phyloP scores from a whole-genome alignment of 2,113 vertebrate genomes.

The Syngnathus floridae region DNA sequence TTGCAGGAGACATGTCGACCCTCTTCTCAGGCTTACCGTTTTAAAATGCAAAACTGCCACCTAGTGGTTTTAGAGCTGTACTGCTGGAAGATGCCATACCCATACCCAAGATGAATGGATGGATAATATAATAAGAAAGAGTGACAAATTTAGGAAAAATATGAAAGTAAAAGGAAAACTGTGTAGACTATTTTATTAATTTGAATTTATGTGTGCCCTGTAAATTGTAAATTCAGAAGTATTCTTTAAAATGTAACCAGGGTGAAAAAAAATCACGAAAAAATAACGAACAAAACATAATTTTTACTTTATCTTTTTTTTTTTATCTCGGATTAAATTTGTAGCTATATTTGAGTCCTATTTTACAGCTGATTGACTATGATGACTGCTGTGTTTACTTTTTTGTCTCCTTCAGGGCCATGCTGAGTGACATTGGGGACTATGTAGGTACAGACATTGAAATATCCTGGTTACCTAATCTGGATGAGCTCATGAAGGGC shows the following conservation, averaged over 20 bases:
- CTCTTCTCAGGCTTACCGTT: slow-evolving; percentile 9
- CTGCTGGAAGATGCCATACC: slow-evolving; percentile 4
- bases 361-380: slow-evolving; percentile 2
- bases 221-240: neutral
- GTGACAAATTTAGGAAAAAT: neutral
- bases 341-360: neutral
- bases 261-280: neutral
- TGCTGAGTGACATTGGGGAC: slow-evolving; percentile 92
- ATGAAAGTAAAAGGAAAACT: neutral
- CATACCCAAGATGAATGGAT: too few relatives aligned
- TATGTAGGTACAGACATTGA: slow-evolving; percentile 90
- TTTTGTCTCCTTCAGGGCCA: slow-evolving; percentile 76
- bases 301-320: neutral
- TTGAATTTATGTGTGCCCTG: neutral
- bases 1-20: neutral
- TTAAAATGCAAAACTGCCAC: slow-evolving; percentile 53
- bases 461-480: slow-evolving; percentile 97
- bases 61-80: slow-evolving; percentile 49
- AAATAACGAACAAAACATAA: neutral
- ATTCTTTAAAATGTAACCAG: neutral
- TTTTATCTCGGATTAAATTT: neutral
- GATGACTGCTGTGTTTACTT: slow-evolving; percentile 44
- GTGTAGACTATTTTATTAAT: neutral
- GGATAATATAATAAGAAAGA: neutral
- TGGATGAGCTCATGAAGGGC: slow-evolving; percentile 93